Evolutionary conservation across 2,888 invertebrate genomes (phyloP).

Genomic region (Acanthosepion esculentum): DNA sequence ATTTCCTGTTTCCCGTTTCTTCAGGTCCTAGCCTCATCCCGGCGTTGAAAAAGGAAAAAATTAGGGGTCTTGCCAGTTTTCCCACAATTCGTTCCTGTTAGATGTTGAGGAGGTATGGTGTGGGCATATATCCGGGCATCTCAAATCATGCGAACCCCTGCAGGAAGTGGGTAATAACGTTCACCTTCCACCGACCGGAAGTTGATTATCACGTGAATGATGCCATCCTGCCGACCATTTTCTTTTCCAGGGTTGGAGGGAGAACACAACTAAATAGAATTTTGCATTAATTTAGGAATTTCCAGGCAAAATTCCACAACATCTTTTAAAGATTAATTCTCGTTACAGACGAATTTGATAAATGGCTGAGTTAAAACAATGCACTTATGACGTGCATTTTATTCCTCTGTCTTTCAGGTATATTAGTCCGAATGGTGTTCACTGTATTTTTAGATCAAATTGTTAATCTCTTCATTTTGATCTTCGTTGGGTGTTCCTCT

Average conservation of each 20-base stretch:
- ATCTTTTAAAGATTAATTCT: too few species aligned
- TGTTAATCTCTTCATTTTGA: too few species aligned
- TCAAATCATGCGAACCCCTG: constrained; percentile 9
- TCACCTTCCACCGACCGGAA: background rate
- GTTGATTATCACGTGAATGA: constrained; percentile 11
- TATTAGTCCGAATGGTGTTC: too few species aligned
- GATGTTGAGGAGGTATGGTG: background rate
- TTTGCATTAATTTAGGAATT: background rate
- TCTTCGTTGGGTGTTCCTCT: too few species aligned
- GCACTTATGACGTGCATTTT: too few species aligned
- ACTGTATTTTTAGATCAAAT: too few species aligned
- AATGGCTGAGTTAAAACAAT: too few species aligned
- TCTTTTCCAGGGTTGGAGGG: background rate
- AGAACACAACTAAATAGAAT: background rate
- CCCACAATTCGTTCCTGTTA: background rate
- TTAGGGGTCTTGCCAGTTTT: background rate
- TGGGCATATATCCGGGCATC: background rate
- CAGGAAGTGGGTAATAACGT: constrained; percentile 33
- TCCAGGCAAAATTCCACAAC: too few species aligned
- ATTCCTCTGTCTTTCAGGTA: too few species aligned
- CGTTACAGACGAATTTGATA: too few species aligned
- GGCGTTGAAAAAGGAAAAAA: background rate
- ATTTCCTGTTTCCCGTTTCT: constrained; percentile 33
- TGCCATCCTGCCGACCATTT: background rate
- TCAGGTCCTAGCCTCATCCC: background rate